Conservation (phyloP, 2,113 vertebrate species). For the Hymenochirus boettgeri region DNA sequence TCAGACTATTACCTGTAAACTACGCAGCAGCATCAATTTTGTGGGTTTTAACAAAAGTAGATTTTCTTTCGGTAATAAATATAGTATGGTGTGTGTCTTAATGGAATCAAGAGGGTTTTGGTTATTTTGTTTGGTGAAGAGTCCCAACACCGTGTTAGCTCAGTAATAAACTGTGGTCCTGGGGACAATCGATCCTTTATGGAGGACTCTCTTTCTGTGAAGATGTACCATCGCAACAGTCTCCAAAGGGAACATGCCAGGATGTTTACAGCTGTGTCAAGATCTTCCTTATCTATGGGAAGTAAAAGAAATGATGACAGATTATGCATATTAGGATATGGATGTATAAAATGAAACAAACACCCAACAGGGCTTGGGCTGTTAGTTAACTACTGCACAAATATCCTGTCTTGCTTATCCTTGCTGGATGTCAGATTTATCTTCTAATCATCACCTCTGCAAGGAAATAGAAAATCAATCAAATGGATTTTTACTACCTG, state of each 20-base stretch:
- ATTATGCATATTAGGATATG: too few relatives aligned
- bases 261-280: constrained; percentile 59
- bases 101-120: constrained; percentile 31
- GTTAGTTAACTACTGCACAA: too few relatives aligned
- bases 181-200: constrained; percentile 54
- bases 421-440: too few relatives aligned
- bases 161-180: constrained; percentile 52
- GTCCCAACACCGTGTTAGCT: constrained; percentile 50
- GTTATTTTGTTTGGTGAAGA: constrained; percentile 45
- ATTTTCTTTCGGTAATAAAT: constrained; percentile 77
- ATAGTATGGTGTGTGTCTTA: constrained; percentile 63
- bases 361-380: too few relatives aligned
- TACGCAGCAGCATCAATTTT: constrained; percentile 68
- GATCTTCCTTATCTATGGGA: constrained; percentile 61
- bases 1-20: constrained; percentile 59
- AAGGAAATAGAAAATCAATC: too few relatives aligned
- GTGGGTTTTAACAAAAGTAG: constrained; percentile 61
- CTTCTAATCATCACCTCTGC: too few relatives aligned
- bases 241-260: constrained; percentile 52
- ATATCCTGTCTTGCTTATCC: too few relatives aligned
- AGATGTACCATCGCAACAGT: constrained; percentile 23
- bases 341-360: too few relatives aligned
- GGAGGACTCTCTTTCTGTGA: constrained; percentile 42
- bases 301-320: too few relatives aligned
- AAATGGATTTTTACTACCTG: too few relatives aligned